These are phyloP conservation scores for Sphaeridia pumilis DNA, from an alignment of 2,888 invertebrate genomes.

Conservation along the genomic window DNA sequence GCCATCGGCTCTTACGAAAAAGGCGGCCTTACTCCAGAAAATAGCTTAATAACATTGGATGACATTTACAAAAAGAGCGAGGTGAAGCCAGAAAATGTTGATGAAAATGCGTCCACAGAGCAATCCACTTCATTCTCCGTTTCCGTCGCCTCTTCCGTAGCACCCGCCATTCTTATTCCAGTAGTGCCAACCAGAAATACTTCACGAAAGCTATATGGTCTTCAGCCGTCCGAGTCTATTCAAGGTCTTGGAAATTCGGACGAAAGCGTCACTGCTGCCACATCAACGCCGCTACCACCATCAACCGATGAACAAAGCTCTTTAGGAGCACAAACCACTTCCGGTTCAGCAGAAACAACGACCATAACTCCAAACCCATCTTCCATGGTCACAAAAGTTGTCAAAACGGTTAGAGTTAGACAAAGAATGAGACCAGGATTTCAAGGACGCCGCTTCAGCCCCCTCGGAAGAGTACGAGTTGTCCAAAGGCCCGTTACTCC, in stretches of 20 bases:
- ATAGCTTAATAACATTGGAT: slow-evolving; percentile 17
- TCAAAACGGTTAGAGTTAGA: slow-evolving; percentile 35
- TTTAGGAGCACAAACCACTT: too few relatives aligned
- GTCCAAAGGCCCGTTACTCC: slow-evolving; percentile 35
- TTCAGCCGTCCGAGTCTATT: neutral
- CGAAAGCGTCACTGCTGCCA: neutral
- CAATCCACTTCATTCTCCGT: slow-evolving; percentile 27
- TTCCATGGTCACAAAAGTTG: slow-evolving; percentile 29
- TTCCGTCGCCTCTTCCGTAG: slow-evolving; percentile 17
- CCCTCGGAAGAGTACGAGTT: slow-evolving; percentile 25
- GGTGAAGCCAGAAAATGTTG: too few relatives aligned
- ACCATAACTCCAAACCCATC: too few relatives aligned
- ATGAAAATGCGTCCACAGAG: slow-evolving; percentile 30
- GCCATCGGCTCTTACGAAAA: neutral
- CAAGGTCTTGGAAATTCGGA: too few relatives aligned
- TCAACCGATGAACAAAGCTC: too few relatives aligned
- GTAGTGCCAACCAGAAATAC: too few relatives aligned
- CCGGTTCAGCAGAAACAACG: neutral
- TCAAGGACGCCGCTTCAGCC: slow-evolving; percentile 23
- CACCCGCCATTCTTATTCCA: slow-evolving; percentile 1
- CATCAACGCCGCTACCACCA: slow-evolving; percentile 18
- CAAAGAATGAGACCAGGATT: slow-evolving; percentile 33
- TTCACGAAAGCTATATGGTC: neutral
- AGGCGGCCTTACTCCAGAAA: neutral
- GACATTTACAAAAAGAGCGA: slow-evolving; percentile 34